Evolutionary conservation across 2,888 invertebrate genomes (phyloP), one percentile per base, ranked within the genome.

Genomic region (Crematogaster levior): DNA sequence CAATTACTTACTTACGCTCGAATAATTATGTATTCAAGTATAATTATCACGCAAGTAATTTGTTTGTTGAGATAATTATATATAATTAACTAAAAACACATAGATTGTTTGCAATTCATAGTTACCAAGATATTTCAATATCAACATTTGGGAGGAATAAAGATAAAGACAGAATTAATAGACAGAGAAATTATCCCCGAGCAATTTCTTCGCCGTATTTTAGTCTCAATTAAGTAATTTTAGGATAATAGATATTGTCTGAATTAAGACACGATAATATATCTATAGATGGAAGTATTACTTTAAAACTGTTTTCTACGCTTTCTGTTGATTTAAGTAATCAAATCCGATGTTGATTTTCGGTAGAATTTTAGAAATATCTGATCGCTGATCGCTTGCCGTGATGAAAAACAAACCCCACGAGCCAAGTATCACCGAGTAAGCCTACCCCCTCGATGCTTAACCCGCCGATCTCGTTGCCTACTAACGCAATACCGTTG

Each of bases 181-280:
- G 27, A 40, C 24, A 4, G 53, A 56, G 27, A 40, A 58, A 34
- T 46, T n/a, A 21, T 30, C 9, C 1, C 10, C n/a, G 15, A 21
- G n/a, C 18, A 15, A 60, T 43, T n/a, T 43, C 15, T 3, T 60
- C 15, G 27, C 4, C 15, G 12, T 73, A 68, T 73, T 60, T 73
- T 21, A 56, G 18, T 56, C 27, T 46, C 43, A 15, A 27, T 27
- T 27, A 56, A 72, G 56, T 72, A 40, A 40, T 72, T 72, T 72
- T 56, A 40, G 27, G 37, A 56, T 27, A 46, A 66, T 27, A 27
- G 24, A 56, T 72, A 40, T 72, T 72, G 7, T 40, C 37, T 56
- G 18, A 10, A 56, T 53, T 27, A 40, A 56, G n/a, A n/a, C 18
- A 4, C 24, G 27, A 5, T 56, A 15, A 56, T 34, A 51, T 7